Evolutionary conservation across 2,797 vertebrate genomes (phyloP), one percentile per base, ranked within the genome.

Genomic region (Columba guinea): DNA sequence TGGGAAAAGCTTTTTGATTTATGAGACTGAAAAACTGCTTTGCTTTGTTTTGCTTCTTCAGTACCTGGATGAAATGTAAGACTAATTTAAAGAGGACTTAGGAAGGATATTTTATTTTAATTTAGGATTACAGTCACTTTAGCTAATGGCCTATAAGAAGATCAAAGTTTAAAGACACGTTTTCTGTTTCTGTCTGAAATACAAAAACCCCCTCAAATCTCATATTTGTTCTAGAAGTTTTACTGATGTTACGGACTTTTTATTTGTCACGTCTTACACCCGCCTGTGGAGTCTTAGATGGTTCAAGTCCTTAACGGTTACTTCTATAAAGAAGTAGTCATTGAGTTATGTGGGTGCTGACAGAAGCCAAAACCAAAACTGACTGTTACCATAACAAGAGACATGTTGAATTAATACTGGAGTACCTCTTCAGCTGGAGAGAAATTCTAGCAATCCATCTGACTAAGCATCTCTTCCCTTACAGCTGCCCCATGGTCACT

Each of bases 1-100:
- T 63, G 81, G 74, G 49, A 82, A 94, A 97, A 94, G 22, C 4
- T 44, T 81, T 91, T 90, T 91, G 64, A 94, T 96, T 97, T 96
- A 90, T 69, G 51, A 95, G 56, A 51, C 69, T 92, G 88, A 84
- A 91, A 73, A 91, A 69, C 62, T 91, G 56, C 74, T 70, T 39
- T 70, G 8, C 12, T 89, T 90, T 85, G 58, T 60, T 81, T 95
- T 97, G 83, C 59, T 95, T 91, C 78, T 95, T 77, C 16, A 7
- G 73, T 89, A 94, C 78, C 84, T 89, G 59, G 80, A 19, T 94
- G 91, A 86, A 96, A 78, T 53, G 19, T 53, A 52, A 81, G 22
- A 69, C 37, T 56, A 64, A 85, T 8, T 87, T 68, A 63, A 71
- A 41, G 15, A 78, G 10, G 12, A 41, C 16, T 71, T 71, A 34